These are phyloP conservation scores for Hymenopus coronatus DNA, from an alignment of 2,888 invertebrate species.

Conservation along the genomic window DNA sequence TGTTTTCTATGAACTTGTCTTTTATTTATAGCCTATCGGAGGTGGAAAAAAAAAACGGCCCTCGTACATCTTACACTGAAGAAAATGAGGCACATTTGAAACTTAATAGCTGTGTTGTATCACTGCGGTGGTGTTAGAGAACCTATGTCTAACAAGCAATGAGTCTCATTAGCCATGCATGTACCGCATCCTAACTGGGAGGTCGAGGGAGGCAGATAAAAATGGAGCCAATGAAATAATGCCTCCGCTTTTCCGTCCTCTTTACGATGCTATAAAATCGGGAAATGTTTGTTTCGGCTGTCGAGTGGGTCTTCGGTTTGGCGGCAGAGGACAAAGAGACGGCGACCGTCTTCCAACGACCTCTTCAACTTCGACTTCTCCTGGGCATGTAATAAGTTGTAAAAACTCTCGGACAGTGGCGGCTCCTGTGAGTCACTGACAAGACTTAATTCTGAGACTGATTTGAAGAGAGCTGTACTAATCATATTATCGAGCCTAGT, in stretches of 20 bases:
- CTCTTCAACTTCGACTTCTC: neutral
- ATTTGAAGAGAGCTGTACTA: no score
- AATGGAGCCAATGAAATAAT: slow-evolving; percentile 11
- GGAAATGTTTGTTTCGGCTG: slow-evolving; percentile 28
- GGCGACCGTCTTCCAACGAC: neutral
- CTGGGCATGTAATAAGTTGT: neutral
- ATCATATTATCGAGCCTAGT: no score
- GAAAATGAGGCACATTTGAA: neutral
- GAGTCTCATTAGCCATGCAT: neutral
- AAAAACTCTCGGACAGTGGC: neutral
- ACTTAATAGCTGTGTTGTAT: neutral
- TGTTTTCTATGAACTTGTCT: no score
- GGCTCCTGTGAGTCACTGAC: no score
- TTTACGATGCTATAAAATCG: slow-evolving; percentile 28
- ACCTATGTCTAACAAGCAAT: neutral
- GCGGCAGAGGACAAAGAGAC: neutral
- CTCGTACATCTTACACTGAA: no score
- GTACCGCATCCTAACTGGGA: neutral
- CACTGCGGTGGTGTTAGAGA: neutral
- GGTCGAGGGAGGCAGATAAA: neutral
- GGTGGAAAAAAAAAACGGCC: no score
- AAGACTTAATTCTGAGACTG: no score
- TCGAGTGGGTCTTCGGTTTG: neutral
- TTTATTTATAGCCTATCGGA: no score
- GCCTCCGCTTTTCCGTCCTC: neutral